Evolutionary conservation across 2,888 invertebrate species (phyloP).

Genomic region (Hirtodrosophila cameraria): DNA sequence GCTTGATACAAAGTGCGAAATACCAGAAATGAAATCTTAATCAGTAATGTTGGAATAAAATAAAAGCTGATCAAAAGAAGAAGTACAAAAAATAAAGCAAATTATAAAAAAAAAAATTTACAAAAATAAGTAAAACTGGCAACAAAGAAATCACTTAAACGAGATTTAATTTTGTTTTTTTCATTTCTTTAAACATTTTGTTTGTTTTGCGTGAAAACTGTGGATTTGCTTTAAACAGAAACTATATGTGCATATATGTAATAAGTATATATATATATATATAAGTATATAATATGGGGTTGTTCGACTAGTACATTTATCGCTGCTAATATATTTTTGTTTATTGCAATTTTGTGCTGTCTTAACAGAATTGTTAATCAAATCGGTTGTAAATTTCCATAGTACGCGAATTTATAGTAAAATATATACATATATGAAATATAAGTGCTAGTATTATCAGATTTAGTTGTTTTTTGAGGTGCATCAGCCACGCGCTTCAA

Average conservation of each 20-base stretch:
- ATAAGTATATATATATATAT: background rate
- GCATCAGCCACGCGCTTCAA: too few relatives aligned
- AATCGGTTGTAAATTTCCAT: conserved; percentile 25
- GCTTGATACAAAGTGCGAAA: conserved; percentile 36
- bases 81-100: background rate
- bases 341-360: conserved; percentile 5
- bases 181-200: background rate
- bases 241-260: background rate
- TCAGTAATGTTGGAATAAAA: conserved; percentile 9
- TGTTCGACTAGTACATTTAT: too few relatives aligned
- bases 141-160: conserved; percentile 16
- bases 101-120: background rate
- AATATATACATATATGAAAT: conserved; percentile 11
- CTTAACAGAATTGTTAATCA: conserved; percentile 1
- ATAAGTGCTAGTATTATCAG: conserved; percentile 17
- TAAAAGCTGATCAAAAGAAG: conserved; percentile 10
- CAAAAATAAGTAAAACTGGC: background rate
- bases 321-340: conserved; percentile 7
- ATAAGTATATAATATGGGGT: background rate
- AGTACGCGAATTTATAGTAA: conserved; percentile 3
- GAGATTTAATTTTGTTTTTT: background rate
- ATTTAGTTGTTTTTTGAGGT: too few relatives aligned
- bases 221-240: background rate
- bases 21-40: conserved; percentile 42
- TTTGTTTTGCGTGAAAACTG: too few relatives aligned